Evolutionary conservation across 2,888 invertebrate genomes (phyloP), one percentile per base, ranked within the genome.

Genomic region (Volucella bombylans): DNA sequence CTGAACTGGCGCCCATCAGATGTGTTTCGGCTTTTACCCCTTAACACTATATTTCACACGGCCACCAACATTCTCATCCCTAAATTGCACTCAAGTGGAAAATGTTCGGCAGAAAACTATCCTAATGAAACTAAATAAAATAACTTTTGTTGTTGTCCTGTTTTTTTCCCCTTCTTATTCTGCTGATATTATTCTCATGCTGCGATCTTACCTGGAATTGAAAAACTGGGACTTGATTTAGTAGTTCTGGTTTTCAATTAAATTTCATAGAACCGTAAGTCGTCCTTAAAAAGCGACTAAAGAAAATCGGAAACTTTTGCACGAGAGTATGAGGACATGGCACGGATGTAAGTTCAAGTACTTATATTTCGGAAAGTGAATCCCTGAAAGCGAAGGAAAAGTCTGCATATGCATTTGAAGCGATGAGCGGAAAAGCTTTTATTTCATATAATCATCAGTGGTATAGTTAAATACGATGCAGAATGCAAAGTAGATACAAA

Each of bases 341-440:
- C 14, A n/a, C 55, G 39, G 6, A 10, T n/a, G 39, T 15, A n/a
- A 10, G n/a, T 55, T 6, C 23, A 23, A 23, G 18, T 49, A 49
- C 57, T 11, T 11, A 14, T 15, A 57, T 14, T 23, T 23, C 18
- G 3, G 18, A 23, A 23, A 23, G 18, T 23, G 18, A 23, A 23
- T 23, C 18, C 18, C 18, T 23, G 18, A 61, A 61, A 65, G 65
- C 57, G 15, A 57, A 74, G 50, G 15, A 50, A 67, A 52, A 52
- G 52, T 54, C 68, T 45, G 72, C 78, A 72, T 62, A 62, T 82
- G 82, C 78, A 82, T 52, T 72, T 52, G 45, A 31, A 47, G 38
- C 18, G 12, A 41, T 50, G 15, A 49, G 50, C 49, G 18, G 45
- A 64, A 81, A 74, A 81, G 80, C 80, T 81, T 55, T 80, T 10